Base-by-base conservation (phyloP, 2,113 vertebrate species). In the Beaufortia kweichowensis region DNA sequence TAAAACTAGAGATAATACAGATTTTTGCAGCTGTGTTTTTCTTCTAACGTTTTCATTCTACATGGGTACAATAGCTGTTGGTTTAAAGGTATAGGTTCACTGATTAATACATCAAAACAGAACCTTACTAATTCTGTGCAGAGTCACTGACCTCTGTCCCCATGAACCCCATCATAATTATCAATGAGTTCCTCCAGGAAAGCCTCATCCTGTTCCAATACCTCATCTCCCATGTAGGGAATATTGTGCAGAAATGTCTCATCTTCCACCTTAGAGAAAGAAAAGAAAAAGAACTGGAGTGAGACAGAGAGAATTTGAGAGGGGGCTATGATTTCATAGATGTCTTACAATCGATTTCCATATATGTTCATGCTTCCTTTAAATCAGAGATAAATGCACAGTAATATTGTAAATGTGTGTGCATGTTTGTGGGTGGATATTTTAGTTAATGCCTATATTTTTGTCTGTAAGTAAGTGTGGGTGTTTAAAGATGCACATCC, bases 221-320 rank as follows among this genome's bases (percentile, higher is more conserved):
- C 97, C 83, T 96, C 96, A 0, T 99, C 97, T 0, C 97, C 97
- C 97, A 99, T 98, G 85, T 99, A 99, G 0, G 97, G 97, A 83
- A 99, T 99, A 88, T 99, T 99, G 87, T 97, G 98, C 76, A 99
- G 88, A 83, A 98, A 95, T 0, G 96, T 99, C 85, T 99, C 97
- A 82, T 99, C 97, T 83, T 99, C 97, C 83, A 99, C 97, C 97
- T 99, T 82, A 59, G 55, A 84, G 71, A 79, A 9, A 83, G 80
- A 85, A 10, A 24, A 31, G 79, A 43, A 5, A 3, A 29, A 19
- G 21, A 67, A 65, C 14, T 3, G 14, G 6, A 53, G n/a, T n/a
- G n/a, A 83, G 10, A 21, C 41, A 77, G 12, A 56, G 11, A 41
- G 24, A 21, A 15, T 10, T 33, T 11, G 29, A 77, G 43, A 68